Percentiles rank a stretch among this genome's conserved stretches.
Evolutionary conservation across 2,888 invertebrate species (phyloP).

Genomic region (Rutpela maculata): DNA sequence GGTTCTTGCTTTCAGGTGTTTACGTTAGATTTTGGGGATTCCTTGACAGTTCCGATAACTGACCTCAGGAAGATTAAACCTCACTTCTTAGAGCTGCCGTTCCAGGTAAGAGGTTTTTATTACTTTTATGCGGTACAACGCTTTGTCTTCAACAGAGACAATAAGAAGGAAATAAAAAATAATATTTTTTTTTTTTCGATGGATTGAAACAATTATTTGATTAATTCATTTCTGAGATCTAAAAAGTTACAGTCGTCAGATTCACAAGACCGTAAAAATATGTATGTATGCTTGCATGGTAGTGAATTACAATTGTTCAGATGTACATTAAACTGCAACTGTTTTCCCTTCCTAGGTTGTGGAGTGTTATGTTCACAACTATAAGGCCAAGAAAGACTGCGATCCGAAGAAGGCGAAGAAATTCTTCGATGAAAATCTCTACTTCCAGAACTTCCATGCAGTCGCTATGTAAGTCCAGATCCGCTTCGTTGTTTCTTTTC

Average conservation of each 20-base stretch:
- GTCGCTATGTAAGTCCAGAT: constrained; percentile 47
- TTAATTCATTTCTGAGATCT: too few relatives aligned
- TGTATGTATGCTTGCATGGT: too few relatives aligned
- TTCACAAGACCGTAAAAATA: too few relatives aligned
- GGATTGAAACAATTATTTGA: too few relatives aligned
- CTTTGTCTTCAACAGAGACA: too few relatives aligned
- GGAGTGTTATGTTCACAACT: constrained; percentile 57
- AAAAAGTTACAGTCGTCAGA: too few relatives aligned
- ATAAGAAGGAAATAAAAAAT: too few relatives aligned
- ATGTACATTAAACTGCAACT: too few relatives aligned
- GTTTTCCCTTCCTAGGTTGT: constrained; percentile 53
- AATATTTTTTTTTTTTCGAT: too few relatives aligned
- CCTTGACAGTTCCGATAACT: constrained; percentile 50
- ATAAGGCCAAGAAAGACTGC: constrained; percentile 49
- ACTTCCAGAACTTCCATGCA: constrained; percentile 53
- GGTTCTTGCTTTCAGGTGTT: constrained; percentile 56
- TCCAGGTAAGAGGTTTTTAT: constrained; percentile 58
- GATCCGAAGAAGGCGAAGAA: constrained; percentile 44
- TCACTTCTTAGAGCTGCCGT: constrained; percentile 60
- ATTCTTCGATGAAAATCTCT: constrained; percentile 58
- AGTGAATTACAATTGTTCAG: too few relatives aligned
- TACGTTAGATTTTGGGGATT: constrained; percentile 62
- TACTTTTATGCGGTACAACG: too few relatives aligned
- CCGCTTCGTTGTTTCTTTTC: constrained; percentile 28
- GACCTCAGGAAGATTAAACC: constrained; percentile 59